Evolutionary conservation across 2,113 vertebrate genomes (phyloP).

Genomic region (Parus major): DNA sequence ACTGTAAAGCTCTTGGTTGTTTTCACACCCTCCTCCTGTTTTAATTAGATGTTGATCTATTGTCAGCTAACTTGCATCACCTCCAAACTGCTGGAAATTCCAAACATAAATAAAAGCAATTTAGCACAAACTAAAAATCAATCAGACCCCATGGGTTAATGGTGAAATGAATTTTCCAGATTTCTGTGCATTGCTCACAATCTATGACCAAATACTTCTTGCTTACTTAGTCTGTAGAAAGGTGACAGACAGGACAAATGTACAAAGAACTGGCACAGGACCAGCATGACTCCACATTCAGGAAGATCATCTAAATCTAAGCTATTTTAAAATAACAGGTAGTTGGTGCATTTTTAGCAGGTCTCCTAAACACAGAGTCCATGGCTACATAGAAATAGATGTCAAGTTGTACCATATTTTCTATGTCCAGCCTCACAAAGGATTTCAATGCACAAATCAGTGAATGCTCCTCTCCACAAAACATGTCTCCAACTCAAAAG

Average conservation of each 20-base stretch:
- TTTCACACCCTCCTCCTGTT: conserved; percentile 26
- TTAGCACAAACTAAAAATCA: conserved; percentile 37
- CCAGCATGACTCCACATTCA: neutral
- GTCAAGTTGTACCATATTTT: neutral
- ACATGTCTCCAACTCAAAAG: neutral
- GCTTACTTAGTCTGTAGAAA: neutral
- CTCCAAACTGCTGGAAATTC: conserved; percentile 26
- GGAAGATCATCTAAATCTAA: neutral
- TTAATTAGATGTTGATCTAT: conserved; percentile 73
- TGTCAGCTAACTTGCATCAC: conserved; percentile 51
- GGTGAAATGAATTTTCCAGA: conserved; percentile 55
- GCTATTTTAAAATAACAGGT: neutral
- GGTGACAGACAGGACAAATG: neutral
- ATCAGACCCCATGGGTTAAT: conserved; percentile 5
- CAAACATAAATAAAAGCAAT: conserved; percentile 55
- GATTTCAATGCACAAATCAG: neutral
- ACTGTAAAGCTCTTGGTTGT: conserved; percentile 11
- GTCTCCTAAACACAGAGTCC: neutral
- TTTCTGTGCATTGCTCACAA: neutral
- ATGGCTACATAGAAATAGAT: neutral
- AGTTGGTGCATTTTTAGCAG: neutral
- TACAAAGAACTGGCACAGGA: neutral
- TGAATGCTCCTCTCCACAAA: neutral
- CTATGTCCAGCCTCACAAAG: neutral
- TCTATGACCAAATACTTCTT: neutral